A percentile compares a stretch with the other conserved stretches of the same genome.
phyloP scores from a whole-genome alignment of 2,888 invertebrate species.

The Copidosoma aretas region DNA sequence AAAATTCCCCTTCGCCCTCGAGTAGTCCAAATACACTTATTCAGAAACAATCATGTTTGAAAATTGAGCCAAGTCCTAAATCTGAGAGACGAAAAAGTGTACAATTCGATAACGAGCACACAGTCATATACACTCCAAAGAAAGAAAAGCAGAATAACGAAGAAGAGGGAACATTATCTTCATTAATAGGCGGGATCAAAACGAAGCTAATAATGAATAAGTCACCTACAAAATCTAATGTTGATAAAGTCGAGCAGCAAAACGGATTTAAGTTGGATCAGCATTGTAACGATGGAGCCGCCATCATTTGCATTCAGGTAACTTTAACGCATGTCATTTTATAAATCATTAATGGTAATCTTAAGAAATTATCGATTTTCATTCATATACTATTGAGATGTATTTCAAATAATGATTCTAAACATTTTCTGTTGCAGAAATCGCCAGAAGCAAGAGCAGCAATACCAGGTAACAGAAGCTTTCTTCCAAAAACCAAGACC shows the following conservation, averaged over 20 bases:
- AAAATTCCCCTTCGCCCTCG: conserved; percentile 8
- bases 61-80: conserved; percentile 41
- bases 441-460: conserved; percentile 42
- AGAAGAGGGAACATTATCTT: conserved; percentile 32
- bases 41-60: conserved; percentile 46
- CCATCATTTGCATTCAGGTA: conserved; percentile 42
- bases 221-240: conserved; percentile 45
- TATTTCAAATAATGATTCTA: neutral
- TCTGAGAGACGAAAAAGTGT: conserved; percentile 51
- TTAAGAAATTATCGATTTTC: too few species aligned
- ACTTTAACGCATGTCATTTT: conserved; percentile 10
- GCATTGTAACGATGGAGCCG: conserved; percentile 20
- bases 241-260: conserved; percentile 23
- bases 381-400: too few species aligned
- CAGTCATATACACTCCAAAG: conserved; percentile 42
- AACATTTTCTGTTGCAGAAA: conserved; percentile 46
- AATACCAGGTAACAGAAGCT: conserved; percentile 57
- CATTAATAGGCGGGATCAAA: conserved; percentile 36
- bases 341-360: neutral
- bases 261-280: conserved; percentile 29
- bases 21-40: conserved; percentile 13
- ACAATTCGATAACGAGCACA: conserved; percentile 50
- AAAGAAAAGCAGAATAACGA: conserved; percentile 29
- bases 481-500: conserved; percentile 53
- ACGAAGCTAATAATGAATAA: conserved; percentile 42